Evolutionary conservation across 1,140 invertebrate species (phyloP).

Genomic region (Pachypeltis micranthus): DNA sequence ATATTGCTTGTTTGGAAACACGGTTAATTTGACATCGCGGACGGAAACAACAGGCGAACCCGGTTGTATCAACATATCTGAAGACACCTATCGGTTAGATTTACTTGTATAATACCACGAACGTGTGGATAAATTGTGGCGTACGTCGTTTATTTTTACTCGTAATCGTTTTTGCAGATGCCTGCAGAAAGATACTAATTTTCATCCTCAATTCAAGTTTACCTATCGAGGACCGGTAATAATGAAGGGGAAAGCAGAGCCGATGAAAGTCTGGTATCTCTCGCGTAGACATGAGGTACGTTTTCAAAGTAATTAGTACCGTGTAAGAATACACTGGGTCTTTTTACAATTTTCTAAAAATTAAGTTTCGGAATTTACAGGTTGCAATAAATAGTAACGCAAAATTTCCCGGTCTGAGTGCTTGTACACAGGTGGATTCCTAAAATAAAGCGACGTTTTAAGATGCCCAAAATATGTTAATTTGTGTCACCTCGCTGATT

Average conservation of each 20-base stretch:
- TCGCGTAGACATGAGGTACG: conserved; percentile 36
- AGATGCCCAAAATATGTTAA: too few species aligned
- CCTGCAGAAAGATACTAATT: conserved; percentile 67
- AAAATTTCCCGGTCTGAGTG: too few species aligned
- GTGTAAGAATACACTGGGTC: too few species aligned
- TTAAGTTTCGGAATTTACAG: too few species aligned
- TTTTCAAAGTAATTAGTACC: neutral
- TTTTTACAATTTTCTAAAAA: too few species aligned
- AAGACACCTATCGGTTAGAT: conserved; percentile 79
- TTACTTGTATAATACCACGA: too few species aligned
- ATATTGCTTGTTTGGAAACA: conserved; percentile 96
- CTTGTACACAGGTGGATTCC: too few species aligned
- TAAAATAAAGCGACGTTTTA: too few species aligned
- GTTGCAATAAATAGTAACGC: too few species aligned
- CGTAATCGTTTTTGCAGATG: conserved; percentile 48
- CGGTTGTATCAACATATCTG: conserved; percentile 86
- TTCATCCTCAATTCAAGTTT: conserved; percentile 73
- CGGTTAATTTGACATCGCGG: conserved; percentile 87
- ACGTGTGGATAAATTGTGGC: too few species aligned
- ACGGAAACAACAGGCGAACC: conserved; percentile 88
- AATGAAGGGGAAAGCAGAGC: conserved; percentile 92
- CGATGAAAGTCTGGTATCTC: conserved; percentile 91
- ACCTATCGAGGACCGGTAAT: conserved; percentile 73
- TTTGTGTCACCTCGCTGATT: too few species aligned
- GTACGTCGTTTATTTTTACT: neutral